Conservation (phyloP, 2,113 vertebrate genomes). For the Neotragus pygmaeus region DNA sequence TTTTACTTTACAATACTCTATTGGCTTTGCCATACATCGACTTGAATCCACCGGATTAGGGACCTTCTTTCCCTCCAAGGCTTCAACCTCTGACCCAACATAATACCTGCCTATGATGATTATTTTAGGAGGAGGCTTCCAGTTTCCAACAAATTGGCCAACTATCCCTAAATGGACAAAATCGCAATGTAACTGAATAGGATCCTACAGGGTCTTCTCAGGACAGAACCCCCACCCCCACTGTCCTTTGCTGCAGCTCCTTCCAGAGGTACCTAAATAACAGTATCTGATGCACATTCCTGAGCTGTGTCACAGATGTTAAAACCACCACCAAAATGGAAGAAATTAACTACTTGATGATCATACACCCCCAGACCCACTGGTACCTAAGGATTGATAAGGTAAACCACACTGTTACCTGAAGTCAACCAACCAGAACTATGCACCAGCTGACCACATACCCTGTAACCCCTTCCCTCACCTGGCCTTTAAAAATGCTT, state of each 20-base stretch:
- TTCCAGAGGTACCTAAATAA: neutral
- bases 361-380: neutral
- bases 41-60: no score
- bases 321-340: neutral
- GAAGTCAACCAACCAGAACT: neutral
- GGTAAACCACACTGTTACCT: neutral
- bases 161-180: neutral
- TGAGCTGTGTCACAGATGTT: neutral
- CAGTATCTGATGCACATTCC: neutral
- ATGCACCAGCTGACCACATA: neutral
- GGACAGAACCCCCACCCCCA: neutral
- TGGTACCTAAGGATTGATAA: neutral
- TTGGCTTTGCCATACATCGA: no score
- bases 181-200: neutral
- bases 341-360: neutral
- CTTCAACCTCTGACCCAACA: neutral
- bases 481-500: neutral
- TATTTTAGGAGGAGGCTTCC: neutral
- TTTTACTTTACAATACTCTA: no score
- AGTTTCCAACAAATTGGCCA: neutral
- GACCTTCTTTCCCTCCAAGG: neutral
- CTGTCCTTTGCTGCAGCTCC: neutral
- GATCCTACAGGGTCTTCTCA: neutral
- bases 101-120: neutral
- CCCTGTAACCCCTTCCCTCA: neutral